Evolutionary conservation across 2,797 vertebrate species (phyloP), one percentile per base, ranked within the genome.

Genomic region (Philypnodon macrostomus): DNA sequence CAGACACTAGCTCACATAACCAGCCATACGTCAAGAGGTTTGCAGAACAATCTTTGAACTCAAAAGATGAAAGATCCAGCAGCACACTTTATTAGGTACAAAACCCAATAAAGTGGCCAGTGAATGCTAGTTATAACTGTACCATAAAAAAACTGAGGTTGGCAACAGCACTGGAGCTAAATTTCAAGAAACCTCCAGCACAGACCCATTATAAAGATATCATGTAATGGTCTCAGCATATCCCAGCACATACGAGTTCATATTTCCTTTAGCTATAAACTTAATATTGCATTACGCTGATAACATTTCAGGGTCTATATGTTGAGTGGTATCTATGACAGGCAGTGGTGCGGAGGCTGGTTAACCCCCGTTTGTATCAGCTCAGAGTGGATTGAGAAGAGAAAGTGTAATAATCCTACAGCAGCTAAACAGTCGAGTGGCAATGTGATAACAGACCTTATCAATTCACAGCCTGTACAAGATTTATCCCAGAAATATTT

Each of bases 401-500:
- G 46, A 69, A 63, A 39, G 21, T 14, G n/a, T 17, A 50, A 14
- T 59, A 62, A 70, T 63, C 55, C 56, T 40, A 38, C 42, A 53
- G 40, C 53, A 53, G 48, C 44, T 52, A 36, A 73, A 54, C 38
- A 60, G 47, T 51, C n/a, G 36, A 63, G 59, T 24, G 37, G 19
- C 21, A 29, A 45, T 4, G 12, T 19, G 66, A 73, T 70, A 64
- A 61, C 52, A 32, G 36, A 1, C 1, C 66, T 70, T 72, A 57
- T 72, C 69, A 74, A 58, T 63, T 66, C 47, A 58, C 49, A 41
- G 47, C 42, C 49, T 4, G 17, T n/a, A n/a, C 8, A n/a, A 49
- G 48, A 59, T 29, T 69, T 70, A 64, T 74, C 62, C 52, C n/a
- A 40, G 2, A 50, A 30, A 38, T 47, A 53, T 60, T 63, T 21